Evolutionary conservation across 2,797 vertebrate species (phyloP).

Genomic region (Artibeus jamaicensis): DNA sequence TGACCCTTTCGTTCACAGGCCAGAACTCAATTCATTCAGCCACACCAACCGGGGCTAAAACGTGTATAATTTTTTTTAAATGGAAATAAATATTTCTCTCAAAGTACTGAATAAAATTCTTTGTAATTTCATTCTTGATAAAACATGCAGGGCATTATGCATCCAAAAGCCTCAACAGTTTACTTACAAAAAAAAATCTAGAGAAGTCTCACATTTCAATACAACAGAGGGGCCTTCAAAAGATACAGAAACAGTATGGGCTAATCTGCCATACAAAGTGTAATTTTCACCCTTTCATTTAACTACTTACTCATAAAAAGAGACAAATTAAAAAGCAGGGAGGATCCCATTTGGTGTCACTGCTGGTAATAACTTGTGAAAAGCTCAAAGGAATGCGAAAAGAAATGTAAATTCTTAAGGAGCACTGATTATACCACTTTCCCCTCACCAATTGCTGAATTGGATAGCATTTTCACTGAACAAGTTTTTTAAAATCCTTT

Average conservation of each 20-base stretch:
- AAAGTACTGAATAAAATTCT: slow-evolving; percentile 25
- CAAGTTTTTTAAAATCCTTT: slow-evolving; percentile 13
- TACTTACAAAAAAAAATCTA: not conserved
- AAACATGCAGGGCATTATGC: not conserved
- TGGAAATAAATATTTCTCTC: not conserved
- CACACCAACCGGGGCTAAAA: not conserved
- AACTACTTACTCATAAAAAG: slow-evolving; percentile 34
- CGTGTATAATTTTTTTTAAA: not conserved
- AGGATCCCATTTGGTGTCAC: not conserved
- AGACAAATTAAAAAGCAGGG: slow-evolving; percentile 28
- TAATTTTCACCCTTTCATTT: slow-evolving; percentile 50
- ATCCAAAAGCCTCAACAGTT: not conserved
- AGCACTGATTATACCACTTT: slow-evolving; percentile 3
- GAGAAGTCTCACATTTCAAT: slow-evolving; percentile 35
- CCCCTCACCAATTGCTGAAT: slow-evolving; percentile 29
- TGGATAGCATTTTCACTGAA: slow-evolving; percentile 28
- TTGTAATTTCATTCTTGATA: slow-evolving; percentile 27
- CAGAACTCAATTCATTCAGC: too few relatives aligned
- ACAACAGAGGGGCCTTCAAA: slow-evolving; percentile 30
- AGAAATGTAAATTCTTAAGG: slow-evolving; percentile 56
- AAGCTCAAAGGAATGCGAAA: slow-evolving; percentile 53
- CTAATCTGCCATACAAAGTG: slow-evolving; percentile 11
- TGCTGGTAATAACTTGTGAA: slow-evolving; percentile 23
- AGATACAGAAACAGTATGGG: not conserved
- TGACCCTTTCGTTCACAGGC: too few relatives aligned